These are phyloP conservation scores for Apamea crenata DNA, from an alignment of 2,888 invertebrate species.

Conservation along the genomic window DNA sequence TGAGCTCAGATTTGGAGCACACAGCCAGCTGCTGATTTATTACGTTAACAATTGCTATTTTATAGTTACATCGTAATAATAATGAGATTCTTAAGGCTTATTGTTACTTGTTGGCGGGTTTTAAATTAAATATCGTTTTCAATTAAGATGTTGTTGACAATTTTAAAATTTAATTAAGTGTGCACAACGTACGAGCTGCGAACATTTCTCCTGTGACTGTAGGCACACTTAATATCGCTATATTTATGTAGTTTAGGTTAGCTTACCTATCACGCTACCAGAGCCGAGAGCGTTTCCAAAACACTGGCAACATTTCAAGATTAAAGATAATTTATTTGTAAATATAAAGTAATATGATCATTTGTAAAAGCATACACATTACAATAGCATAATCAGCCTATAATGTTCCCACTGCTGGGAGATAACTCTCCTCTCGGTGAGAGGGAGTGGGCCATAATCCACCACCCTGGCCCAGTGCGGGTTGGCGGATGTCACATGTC, in stretches of 20 bases:
- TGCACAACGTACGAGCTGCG: background rate
- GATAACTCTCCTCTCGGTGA: too few relatives aligned
- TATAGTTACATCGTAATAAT: background rate
- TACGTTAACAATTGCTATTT: too few relatives aligned
- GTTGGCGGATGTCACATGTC: too few relatives aligned
- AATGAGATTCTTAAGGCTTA: background rate
- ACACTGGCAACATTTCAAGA: background rate
- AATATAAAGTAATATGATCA: background rate
- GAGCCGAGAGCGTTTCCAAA: background rate
- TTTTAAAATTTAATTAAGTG: background rate
- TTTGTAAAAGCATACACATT: background rate
- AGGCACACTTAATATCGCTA: too few relatives aligned
- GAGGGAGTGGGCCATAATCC: too few relatives aligned
- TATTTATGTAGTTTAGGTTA: too few relatives aligned
- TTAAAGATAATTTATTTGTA: background rate
- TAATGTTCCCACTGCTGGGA: too few relatives aligned
- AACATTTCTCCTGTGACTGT: background rate
- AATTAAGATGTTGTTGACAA: constrained; percentile 5
- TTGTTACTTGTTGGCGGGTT: background rate
- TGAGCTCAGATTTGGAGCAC: too few relatives aligned
- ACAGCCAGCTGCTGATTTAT: too few relatives aligned
- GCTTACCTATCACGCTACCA: too few relatives aligned
- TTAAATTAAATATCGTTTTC: background rate
- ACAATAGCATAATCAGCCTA: too few relatives aligned
- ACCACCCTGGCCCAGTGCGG: too few relatives aligned